Base-by-base conservation (phyloP, 2,888 invertebrate genomes). In the Aradus depressus region DNA sequence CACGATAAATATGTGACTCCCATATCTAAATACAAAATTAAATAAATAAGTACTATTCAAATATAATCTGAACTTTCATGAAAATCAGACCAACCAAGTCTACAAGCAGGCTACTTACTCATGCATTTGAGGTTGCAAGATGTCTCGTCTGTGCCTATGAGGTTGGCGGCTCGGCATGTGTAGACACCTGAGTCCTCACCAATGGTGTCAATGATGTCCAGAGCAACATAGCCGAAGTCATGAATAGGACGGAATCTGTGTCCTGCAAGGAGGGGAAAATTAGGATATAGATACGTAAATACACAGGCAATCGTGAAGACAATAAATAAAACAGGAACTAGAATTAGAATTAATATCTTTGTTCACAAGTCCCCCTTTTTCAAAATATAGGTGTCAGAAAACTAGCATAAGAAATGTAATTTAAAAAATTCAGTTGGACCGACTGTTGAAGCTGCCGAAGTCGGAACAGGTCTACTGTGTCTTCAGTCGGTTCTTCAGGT, bases 211-310 rank as follows among this genome's bases (percentile, higher is more conserved):
- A 95, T 81, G 57, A 98, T 90, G 65, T 97, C 97, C 57, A 99
- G 74, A 14, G 96, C 95, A 19, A 97, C 97, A 66, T 95, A 97
- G 34, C 97, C 97, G 69, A 98, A 97, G 69, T 98, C 97, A 67
- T 95, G 93, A 66, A 93, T 91, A 52, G 95, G 93, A 62, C 92
- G 80, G 75, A 93, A 96, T 63, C 95, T 80, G 66, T 93, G 92
- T 43, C 93, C 78, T 76, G 56, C 12, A 58, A 53, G 54, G 44
- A n/a, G 12, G 18, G 16, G n/a, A n/a, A 50, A 35, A 42, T 14
- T 25, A 26, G n/a, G 12, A 37, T 25, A 23, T 23, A 39, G n/a
- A 35, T 4, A 35, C 5, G 8, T 28, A 28, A 10, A 28, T 28
- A 10, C 6, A 28, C 6, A 28, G 8, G 10, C 6, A 10, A 28